Base-by-base conservation (phyloP, 2,888 invertebrate genomes). In the Luperina testacea region DNA sequence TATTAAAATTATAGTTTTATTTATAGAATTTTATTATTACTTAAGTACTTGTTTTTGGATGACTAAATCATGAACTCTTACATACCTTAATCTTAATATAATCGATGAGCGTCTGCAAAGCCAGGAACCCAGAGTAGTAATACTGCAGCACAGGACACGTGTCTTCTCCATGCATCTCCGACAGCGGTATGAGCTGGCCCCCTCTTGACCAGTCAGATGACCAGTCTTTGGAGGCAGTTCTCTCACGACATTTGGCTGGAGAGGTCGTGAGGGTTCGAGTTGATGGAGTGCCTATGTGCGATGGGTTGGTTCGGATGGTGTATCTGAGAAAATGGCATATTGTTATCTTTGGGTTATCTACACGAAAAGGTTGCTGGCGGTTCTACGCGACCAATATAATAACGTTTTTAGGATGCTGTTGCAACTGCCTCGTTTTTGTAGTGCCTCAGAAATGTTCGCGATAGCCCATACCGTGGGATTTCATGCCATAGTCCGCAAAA, bases 141-240 rank as follows among this genome's bases (percentile, higher is more conserved):
- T 98, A 98, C 94, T 98, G 97, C 89, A 98, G 97, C 8, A 98
- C 98, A 0, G 98, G 98, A 91, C 98, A 98, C 13, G 97, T 97
- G 82, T 97, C 97, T n/a, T 98, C 98, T 0, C 97, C 96, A 90
- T 98, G 98, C 91, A 98, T 97, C 72, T 98, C 98, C 0, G 96
- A 95, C 0, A 97, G 89, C 0, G 96, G 95, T 27, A 96, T 95
- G 32, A 96, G 92, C 84, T 96, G 96, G 0, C 96, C 96, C 0
- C 96, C 95, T 15, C 95, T 88, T 24, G 98, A 96, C 93, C 98
- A 97, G 84, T 97, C 97, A 2, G 97, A 97, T 83, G 97, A 97
- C 97, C 97, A 97, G 92, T 96, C 96, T 68, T 94, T 94, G 63
- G 97, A 96, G 68, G 96, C 96, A 11, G 95, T 95, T 42, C 97